A percentile compares a stretch with the other conserved stretches of the same genome.
Conservation (phyloP, 2,888 invertebrate genomes). For the Pammene fasciana region DNA sequence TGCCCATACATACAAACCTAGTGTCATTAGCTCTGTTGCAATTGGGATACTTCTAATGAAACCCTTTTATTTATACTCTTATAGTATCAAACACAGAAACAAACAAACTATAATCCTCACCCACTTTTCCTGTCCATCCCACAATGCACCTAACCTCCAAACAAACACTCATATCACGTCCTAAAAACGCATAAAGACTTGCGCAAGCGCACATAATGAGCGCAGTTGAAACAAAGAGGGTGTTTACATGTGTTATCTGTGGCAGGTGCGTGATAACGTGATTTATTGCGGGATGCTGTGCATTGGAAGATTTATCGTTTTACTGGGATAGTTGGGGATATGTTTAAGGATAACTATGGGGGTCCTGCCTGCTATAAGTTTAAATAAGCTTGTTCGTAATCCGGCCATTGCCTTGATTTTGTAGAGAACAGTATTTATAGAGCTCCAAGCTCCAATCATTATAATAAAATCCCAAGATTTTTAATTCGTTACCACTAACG, state of each 20-base stretch:
- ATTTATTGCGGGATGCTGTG: constrained; percentile 33
- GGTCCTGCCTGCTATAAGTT: neutral
- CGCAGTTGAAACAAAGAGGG: constrained; percentile 25
- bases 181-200: constrained; percentile 35
- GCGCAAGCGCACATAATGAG: constrained; percentile 21
- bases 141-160: constrained; percentile 20
- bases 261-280: constrained; percentile 36
- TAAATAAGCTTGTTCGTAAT: neutral
- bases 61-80: too few species aligned
- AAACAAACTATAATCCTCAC: neutral
- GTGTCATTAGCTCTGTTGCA: too few species aligned
- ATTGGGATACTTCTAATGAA: too few species aligned
- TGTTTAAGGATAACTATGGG: constrained; percentile 9
- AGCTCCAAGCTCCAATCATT: too few species aligned
- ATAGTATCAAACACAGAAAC: neutral
- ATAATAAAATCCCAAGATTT: too few species aligned
- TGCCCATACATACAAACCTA: too few species aligned
- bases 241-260: constrained; percentile 38
- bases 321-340: neutral
- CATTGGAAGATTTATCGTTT: constrained; percentile 19
- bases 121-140: constrained; percentile 4
- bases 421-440: too few species aligned
- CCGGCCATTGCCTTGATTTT: too few species aligned
- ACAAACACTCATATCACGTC: constrained; percentile 33
- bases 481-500: too few species aligned